These are phyloP conservation scores for Hormaphis cornu DNA, from an alignment of 1,140 invertebrate species.

Conservation along the genomic window DNA sequence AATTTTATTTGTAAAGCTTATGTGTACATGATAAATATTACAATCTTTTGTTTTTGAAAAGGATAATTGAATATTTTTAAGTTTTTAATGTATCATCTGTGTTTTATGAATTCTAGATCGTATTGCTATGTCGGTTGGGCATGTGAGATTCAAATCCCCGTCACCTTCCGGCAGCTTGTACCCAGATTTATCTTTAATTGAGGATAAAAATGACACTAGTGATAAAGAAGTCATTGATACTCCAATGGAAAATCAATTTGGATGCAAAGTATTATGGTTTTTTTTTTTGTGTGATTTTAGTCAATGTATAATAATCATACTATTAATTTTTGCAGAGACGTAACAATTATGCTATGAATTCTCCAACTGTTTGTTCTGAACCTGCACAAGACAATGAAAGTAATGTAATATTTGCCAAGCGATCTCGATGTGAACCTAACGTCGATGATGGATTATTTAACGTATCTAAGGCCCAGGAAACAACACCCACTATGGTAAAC, in stretches of 20 bases:
- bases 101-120: too few species aligned
- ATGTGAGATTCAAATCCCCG: neutral
- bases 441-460: neutral
- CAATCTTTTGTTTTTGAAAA: too few species aligned
- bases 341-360: neutral
- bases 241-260: neutral
- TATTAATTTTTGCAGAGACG: neutral
- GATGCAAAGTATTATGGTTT: neutral
- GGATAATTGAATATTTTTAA: too few species aligned
- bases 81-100: too few species aligned
- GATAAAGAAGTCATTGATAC: neutral
- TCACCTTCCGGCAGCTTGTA: neutral
- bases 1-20: too few species aligned
- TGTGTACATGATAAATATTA: too few species aligned
- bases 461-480: neutral
- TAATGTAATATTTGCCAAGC: neutral
- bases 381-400: neutral
- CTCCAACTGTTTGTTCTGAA: neutral
- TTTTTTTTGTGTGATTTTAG: neutral
- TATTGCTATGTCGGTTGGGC: neutral
- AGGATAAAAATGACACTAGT: neutral
- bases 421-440: neutral
- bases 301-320: neutral
- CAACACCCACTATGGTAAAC: too few species aligned
- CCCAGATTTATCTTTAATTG: neutral